Conservation (phyloP, 2,113 vertebrate species). For the Halichoeres trimaculatus region DNA sequence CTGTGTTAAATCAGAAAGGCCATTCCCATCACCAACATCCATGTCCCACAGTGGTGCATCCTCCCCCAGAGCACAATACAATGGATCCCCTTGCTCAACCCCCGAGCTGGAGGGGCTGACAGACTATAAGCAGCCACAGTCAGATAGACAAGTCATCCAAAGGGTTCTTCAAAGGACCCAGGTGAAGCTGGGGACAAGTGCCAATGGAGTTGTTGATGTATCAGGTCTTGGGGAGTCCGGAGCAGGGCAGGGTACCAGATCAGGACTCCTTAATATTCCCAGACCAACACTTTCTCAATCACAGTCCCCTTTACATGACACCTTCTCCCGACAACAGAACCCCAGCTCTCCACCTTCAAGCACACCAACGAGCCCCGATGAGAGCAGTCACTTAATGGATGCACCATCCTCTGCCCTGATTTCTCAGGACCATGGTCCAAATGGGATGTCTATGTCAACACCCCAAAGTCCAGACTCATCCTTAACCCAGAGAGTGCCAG, state of each 20-base stretch:
- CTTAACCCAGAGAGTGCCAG: conserved; percentile 65
- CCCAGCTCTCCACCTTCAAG: conserved; percentile 49
- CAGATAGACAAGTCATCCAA: conserved; percentile 92
- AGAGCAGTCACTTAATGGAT: conserved; percentile 49
- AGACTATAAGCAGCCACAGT: conserved; percentile 89
- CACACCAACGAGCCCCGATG: conserved; percentile 61
- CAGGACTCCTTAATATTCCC: conserved; percentile 78
- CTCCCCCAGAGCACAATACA: conserved; percentile 84
- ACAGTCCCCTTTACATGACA: conserved; percentile 62
- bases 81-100: conserved; percentile 71
- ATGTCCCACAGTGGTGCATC: conserved; percentile 82
- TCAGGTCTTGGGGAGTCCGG: conserved; percentile 83
- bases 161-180: conserved; percentile 89
- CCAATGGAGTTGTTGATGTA: conserved; percentile 85
- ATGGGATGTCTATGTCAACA: conserved; percentile 81
- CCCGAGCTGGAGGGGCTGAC: conserved; percentile 85
- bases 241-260: conserved; percentile 71
- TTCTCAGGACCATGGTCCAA: conserved; percentile 65
- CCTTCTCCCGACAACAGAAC: conserved; percentile 63
- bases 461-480: conserved; percentile 79
- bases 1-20: conserved; percentile 81
- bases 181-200: conserved; percentile 89
- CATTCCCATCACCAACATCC: conserved; percentile 84
- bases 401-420: conserved; percentile 39
- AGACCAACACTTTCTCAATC: conserved; percentile 54